Base-by-base conservation (phyloP, 2,113 vertebrate species). In the Pachypanchax playfairii region DNA sequence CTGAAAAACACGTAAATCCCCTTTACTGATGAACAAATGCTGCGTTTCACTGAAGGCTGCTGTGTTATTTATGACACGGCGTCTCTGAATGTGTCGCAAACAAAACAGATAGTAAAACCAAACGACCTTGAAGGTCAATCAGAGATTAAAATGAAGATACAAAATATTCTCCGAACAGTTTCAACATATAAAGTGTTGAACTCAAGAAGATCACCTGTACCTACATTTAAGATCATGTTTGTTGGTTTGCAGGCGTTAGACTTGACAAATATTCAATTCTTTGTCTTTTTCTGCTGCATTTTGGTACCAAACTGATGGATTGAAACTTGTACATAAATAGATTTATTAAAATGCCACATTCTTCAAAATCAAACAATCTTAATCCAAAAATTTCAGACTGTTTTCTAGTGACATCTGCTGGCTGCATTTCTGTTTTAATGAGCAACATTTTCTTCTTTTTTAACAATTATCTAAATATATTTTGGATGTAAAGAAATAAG, bases 331-430 rank as follows among this genome's bases (percentile, higher is more conserved):
- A n/a, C n/a, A n/a, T n/a, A n/a, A n/a, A n/a, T n/a, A n/a, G n/a
- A n/a, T n/a, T n/a, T n/a, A n/a, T n/a, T n/a, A 47, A 11, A 35
- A 64, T 38, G 9, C 48, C 38, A 39, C 24, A 25, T 20, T 15
- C 17, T 43, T 48, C 29, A 28, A 20, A 20, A 10, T 11, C 15
- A 55, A 49, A 31, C 15, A 31, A 21, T 10, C 7, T 2, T 26
- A n/a, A 44, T 26, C 20, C 2, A 18, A 33, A 26, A 10, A 42
- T 51, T n/a, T 25, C 4, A 2, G 10, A 47, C 52, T 73, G 62
- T 50, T 1, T 49, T 53, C 29, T 41, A 55, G 69, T 61, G 81
- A 56, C 88, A 80, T 70, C 84, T 89, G 65, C 76, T 88, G 87
- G 85, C 35, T 53, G 51, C 54, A 41, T 38, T 15, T 18, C n/a